Conservation (phyloP, 2,797 vertebrate genomes). For the Setipinna tenuifilis region DNA sequence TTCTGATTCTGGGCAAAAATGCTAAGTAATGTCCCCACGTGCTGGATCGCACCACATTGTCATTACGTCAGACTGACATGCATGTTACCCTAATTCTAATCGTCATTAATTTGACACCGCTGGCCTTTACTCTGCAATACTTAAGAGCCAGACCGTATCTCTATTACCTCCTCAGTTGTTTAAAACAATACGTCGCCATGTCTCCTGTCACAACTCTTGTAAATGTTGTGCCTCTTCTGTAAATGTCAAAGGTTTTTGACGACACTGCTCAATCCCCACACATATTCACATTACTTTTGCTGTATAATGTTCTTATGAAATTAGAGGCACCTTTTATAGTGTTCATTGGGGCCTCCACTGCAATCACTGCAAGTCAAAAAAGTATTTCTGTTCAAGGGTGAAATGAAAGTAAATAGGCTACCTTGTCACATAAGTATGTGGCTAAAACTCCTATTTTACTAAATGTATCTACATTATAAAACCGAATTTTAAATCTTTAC, state of each 20-base stretch:
- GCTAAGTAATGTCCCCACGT: conserved; percentile 1
- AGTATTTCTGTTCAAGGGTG: no score
- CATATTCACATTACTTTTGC: no score
- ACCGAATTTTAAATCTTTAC: background rate
- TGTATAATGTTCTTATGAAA: no score
- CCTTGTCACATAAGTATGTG: background rate
- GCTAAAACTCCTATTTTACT: background rate
- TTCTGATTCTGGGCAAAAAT: background rate
- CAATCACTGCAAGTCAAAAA: no score
- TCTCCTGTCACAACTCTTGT: background rate
- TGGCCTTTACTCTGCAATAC: background rate
- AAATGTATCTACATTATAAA: background rate
- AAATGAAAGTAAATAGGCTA: no score
- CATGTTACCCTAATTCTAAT: background rate
- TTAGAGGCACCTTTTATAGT: no score
- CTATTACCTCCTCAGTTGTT: background rate
- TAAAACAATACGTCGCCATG: background rate
- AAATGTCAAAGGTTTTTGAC: background rate
- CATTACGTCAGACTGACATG: conserved; percentile 3
- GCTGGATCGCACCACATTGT: background rate
- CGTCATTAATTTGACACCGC: background rate
- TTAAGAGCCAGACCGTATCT: background rate
- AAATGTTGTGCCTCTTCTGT: background rate
- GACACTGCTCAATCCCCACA: no score
- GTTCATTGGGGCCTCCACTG: no score